A percentile compares a stretch with the other conserved stretches of the same genome.
phyloP scores from a whole-genome alignment of 1,140 invertebrate genomes.

The Andrena cerasifolii region DNA sequence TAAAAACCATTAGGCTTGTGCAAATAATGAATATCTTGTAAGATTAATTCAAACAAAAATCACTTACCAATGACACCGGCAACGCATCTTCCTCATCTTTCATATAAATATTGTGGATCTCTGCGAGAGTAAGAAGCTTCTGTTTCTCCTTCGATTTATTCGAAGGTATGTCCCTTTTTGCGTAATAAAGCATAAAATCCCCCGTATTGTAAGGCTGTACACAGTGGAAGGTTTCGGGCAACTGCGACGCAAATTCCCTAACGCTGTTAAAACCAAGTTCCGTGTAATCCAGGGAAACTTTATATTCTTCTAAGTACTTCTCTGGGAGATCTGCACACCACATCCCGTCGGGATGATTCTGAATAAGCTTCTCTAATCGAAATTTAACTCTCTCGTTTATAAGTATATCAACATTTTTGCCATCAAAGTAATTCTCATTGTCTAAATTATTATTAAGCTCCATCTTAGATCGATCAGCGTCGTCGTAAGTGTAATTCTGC shows the following conservation, averaged over 20 bases:
- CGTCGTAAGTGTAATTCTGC: neutral
- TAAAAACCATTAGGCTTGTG: slow-evolving; percentile 6
- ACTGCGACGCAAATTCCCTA: slow-evolving; percentile 66
- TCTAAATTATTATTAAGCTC: neutral
- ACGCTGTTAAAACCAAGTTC: slow-evolving; percentile 75
- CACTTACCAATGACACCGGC: slow-evolving; percentile 66
- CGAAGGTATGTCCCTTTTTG: slow-evolving; percentile 52
- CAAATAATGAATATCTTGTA: slow-evolving; percentile 15
- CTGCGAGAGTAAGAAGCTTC: slow-evolving; percentile 13
- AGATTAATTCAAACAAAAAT: slow-evolving; percentile 20
- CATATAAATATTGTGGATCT: slow-evolving; percentile 49
- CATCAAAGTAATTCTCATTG: neutral
- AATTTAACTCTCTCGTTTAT: slow-evolving; percentile 63
- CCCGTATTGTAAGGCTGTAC: slow-evolving; percentile 49
- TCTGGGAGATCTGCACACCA: slow-evolving; percentile 75
- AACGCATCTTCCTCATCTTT: slow-evolving; percentile 55
- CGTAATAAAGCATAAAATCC: slow-evolving; percentile 70
- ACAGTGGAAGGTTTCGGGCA: slow-evolving; percentile 75
- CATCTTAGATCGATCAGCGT: neutral
- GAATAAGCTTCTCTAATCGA: slow-evolving; percentile 72
- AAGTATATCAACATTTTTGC: slow-evolving; percentile 10
- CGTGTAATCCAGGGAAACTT: slow-evolving; percentile 68
- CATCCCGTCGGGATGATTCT: slow-evolving; percentile 74
- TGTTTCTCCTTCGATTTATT: neutral
- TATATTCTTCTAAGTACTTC: slow-evolving; percentile 71